Conservation (phyloP, 2,797 vertebrate genomes). For the Heterohyrax brucei region DNA sequence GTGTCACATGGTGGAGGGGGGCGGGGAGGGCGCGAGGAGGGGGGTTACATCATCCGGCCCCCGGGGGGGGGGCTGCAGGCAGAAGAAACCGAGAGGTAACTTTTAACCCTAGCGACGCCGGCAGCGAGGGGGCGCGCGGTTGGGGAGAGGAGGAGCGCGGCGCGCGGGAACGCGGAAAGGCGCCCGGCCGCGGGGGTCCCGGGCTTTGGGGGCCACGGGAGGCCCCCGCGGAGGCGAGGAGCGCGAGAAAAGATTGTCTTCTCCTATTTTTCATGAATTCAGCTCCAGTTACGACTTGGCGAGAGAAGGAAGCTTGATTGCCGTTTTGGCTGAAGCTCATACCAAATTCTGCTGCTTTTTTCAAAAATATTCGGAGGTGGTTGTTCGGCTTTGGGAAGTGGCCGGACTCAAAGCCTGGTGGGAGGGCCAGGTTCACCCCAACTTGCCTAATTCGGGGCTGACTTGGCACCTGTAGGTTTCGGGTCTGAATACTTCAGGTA, state of each 20-base stretch:
- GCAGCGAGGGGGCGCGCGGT: conserved; percentile 57
- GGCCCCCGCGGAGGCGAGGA: conserved; percentile 16
- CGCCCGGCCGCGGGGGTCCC: background rate
- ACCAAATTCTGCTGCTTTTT: conserved; percentile 43
- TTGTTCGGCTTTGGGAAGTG: conserved; percentile 71
- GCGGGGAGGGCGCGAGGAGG: conserved; percentile 90
- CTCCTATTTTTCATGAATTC: background rate
- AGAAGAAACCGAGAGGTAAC: conserved; percentile 92
- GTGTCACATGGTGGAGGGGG: conserved; percentile 94
- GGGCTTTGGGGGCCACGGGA: background rate
- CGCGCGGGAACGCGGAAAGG: background rate
- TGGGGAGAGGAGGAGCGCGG: background rate
- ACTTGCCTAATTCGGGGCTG: conserved; percentile 13
- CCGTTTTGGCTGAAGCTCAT: conserved; percentile 38
- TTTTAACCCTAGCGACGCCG: conserved; percentile 93
- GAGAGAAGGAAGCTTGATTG: conserved; percentile 43
- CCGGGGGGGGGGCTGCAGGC: conserved; percentile 85
- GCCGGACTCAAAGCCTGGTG: background rate
- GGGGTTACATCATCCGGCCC: conserved; percentile 97
- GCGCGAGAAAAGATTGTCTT: background rate
- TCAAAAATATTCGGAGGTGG: conserved; percentile 60
- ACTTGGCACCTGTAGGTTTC: conserved; percentile 68
- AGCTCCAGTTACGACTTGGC: conserved; percentile 68
- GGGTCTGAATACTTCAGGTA: background rate
- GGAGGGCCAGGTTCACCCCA: background rate